phyloP scores from a whole-genome alignment of 2,888 invertebrate genomes.

The Acrocyrtus sp. region DNA sequence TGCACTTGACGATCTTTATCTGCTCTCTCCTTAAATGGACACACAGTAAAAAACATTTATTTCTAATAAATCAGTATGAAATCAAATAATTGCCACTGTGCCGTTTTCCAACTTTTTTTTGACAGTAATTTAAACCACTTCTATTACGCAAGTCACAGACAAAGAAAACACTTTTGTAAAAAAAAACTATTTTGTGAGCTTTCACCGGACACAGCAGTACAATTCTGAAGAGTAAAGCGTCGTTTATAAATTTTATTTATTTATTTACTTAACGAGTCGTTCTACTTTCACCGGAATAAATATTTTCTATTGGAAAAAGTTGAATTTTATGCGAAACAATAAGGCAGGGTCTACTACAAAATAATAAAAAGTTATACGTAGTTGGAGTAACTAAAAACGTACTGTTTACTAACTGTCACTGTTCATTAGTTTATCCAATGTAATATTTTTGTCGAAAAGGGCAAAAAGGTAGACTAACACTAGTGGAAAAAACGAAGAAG shows the following conservation, averaged over 20 bases:
- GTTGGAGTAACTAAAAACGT: not conserved
- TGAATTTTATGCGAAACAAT: not conserved
- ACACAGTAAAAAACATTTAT: not conserved
- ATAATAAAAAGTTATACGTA: not conserved
- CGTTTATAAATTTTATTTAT: too few relatives aligned
- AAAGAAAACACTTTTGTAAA: too few relatives aligned
- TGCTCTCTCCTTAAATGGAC: not conserved
- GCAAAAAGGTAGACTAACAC: conserved; percentile 42
- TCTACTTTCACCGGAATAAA: not conserved
- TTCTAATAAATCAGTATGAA: not conserved
- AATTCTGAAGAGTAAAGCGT: too few relatives aligned
- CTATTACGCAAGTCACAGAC: too few relatives aligned
- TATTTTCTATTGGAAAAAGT: not conserved
- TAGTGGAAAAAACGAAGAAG: conserved; percentile 31
- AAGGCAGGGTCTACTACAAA: not conserved
- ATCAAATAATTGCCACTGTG: not conserved
- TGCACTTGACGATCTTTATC: not conserved
- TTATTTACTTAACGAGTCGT: too few relatives aligned
- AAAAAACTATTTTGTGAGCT: too few relatives aligned
- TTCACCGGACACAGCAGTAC: too few relatives aligned
- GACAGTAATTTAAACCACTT: too few relatives aligned
- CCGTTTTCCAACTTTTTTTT: too few relatives aligned
- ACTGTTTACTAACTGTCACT: not conserved
- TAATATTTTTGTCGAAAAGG: conserved; percentile 11
- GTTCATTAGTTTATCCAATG: not conserved